Evolutionary conservation across 2,113 vertebrate species (phyloP), one percentile per base, ranked within the genome.

Genomic region (Apodemus sylvaticus): DNA sequence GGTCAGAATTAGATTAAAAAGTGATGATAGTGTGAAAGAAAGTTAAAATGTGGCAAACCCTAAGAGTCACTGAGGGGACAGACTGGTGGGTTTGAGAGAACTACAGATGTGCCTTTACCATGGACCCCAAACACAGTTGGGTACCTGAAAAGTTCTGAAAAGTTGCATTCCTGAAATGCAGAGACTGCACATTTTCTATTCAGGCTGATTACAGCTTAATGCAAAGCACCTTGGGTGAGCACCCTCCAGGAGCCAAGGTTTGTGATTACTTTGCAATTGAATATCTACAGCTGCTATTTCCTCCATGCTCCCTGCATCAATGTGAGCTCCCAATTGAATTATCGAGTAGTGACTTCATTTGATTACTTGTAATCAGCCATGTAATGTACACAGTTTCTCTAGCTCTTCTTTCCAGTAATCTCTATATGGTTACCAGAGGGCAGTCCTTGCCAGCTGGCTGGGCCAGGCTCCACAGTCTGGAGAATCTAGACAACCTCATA

Each of bases 221-320:
- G 42, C 36, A 51, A 87, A 89, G 55, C 86, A 73, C 86, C 22
- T 1, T 5, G 3, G 55, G 42, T 7, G 68, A 83, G 58, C 53
- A 20, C 62, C 85, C 90, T 73, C 60, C 73, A 83, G 55, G 36
- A 92, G 83, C 51, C 64, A 89, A 58, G 45, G 51, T 83, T 91
- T 92, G 53, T 94, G 94, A 93, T 93, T 86, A 86, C 86, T 93
- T 82, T n/a, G 45, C 76, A 55, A 73, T 86, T 68, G 39, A 78
- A 14, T 42, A 60, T 86, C 81, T 82, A 66, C 29, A 76, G 20
- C 85, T 14, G 13, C 73, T 89, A 14, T 60, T 64, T 51, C 7
- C 3, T 34, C 70, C 76, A 31, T 55, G 74, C 66, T 74, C 71
- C 64, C n/a, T 6, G 22, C 13, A 60, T 26, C 82, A 62, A 20